Evolutionary conservation across 2,797 vertebrate genomes (phyloP), one percentile per base, ranked within the genome.

Genomic region (Cossypha heuglini): DNA sequence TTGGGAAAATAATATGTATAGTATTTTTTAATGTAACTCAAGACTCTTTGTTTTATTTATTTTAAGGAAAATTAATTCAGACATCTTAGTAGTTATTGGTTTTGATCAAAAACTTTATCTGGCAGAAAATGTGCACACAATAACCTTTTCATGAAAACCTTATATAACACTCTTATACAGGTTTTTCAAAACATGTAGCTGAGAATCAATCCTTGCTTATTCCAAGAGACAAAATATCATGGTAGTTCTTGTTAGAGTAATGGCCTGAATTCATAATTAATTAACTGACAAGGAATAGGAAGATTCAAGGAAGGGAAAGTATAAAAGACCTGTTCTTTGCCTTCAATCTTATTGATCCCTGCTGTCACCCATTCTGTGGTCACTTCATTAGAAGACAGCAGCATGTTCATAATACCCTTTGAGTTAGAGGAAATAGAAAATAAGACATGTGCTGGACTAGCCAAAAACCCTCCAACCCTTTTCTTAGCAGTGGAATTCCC

Each of bases 381-480:
- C 63, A 49, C 24, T 74, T 45, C 7, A 29, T 61, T 49, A 84
- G 45, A 78, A 90, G 18, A 66, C 20, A 63, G 10, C 6, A 77
- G 51, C 24, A 19, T 9, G 6, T n/a, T 40, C 31, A 42, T 38
- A 75, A 42, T 9, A 35, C 7, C 19, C 17, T 57, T 64, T 64
- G 37, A 48, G 31, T 58, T 67, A 75, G 54, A 89, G 16, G 3
- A 72, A 90, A 16, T 15, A 67, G 61, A 90, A 85, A 77, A 43
- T 42, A 40, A 75, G n/a, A 61, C 3, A 52, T 49, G 12, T 86
- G 33, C 31, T 84, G 84, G 46, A 42, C 21, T 67, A 59, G 37
- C 2, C 13, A 43, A 73, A 76, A 62, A 16, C 28, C 6, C 1
- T 0, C 5, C 22, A 45, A 37, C 4, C 1, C 4, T 51, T 55